Evolutionary conservation across 2,888 invertebrate genomes (phyloP).

Genomic region (Drosophila subquinaria): DNA sequence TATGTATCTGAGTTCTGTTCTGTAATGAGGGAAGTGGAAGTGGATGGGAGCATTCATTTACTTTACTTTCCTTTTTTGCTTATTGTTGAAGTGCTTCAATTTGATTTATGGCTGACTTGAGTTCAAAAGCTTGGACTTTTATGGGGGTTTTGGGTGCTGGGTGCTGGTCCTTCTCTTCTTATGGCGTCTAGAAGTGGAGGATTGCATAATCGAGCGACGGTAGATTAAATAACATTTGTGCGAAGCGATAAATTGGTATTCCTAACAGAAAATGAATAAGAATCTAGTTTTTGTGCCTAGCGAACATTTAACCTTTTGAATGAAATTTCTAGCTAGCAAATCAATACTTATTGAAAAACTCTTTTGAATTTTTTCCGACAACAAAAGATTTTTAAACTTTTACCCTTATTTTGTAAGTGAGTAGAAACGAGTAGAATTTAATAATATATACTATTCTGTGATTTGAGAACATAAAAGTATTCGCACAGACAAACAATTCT

Average conservation of each 20-base stretch:
- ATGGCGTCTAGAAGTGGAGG: slow-evolving; percentile 64
- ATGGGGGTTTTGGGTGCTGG: slow-evolving; percentile 21
- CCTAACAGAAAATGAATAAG: neutral
- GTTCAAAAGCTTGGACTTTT: slow-evolving; percentile 50
- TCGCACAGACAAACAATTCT: too few species aligned
- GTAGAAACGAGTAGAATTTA: too few species aligned
- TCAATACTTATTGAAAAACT: neutral
- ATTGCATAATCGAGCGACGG: slow-evolving; percentile 68
- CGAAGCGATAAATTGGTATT: slow-evolving; percentile 14
- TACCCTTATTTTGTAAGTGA: too few species aligned
- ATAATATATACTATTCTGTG: too few species aligned
- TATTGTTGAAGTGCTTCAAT: slow-evolving; percentile 54
- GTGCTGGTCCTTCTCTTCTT: slow-evolving; percentile 5
- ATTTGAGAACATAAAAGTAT: too few species aligned
- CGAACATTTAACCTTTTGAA: neutral
- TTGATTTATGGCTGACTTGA: slow-evolving; percentile 79
- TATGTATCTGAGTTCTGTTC: slow-evolving; percentile 21
- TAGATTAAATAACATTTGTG: slow-evolving; percentile 17
- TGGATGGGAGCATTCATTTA: neutral
- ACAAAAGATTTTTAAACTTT: too few species aligned
- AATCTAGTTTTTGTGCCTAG: neutral
- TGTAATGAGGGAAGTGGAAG: slow-evolving; percentile 21
- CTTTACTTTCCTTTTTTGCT: slow-evolving; percentile 13
- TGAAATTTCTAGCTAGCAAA: neutral
- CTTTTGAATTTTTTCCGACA: neutral